Percentiles rank a stretch among this genome's conserved stretches.
These are phyloP conservation scores for Catocala nupta DNA, from an alignment of 2,888 invertebrate genomes.

Conservation along the genomic window DNA sequence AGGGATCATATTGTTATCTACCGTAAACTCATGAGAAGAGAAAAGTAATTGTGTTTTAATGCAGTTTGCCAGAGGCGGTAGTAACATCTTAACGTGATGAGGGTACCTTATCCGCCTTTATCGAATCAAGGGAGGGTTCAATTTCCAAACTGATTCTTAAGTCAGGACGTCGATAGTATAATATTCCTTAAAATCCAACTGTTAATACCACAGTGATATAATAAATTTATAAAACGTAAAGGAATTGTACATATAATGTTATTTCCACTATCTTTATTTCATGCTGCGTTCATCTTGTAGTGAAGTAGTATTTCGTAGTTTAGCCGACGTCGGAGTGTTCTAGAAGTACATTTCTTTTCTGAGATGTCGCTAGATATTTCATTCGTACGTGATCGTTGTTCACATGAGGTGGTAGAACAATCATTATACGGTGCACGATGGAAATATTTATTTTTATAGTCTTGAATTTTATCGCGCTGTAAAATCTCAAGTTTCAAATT, in stretches of 20 bases:
- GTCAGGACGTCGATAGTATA: too few relatives aligned
- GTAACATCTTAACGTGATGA: background rate
- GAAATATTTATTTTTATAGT: constrained; percentile 31
- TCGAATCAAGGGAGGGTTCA: background rate
- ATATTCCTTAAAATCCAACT: too few relatives aligned
- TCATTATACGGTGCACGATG: constrained; percentile 39
- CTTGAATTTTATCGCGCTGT: constrained; percentile 22
- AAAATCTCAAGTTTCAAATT: constrained; percentile 19
- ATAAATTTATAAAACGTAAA: constrained; percentile 15
- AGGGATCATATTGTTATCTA: constrained; percentile 1
- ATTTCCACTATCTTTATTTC: constrained; percentile 34
- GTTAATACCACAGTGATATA: too few relatives aligned
- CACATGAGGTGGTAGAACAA: constrained; percentile 50
- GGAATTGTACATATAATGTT: constrained; percentile 20
- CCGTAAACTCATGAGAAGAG: background rate
- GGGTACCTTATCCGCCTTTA: background rate
- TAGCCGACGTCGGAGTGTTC: constrained; percentile 54
- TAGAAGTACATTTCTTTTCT: constrained; percentile 57
- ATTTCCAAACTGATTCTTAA: too few relatives aligned
- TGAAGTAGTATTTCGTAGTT: constrained; percentile 51
- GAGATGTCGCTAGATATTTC: constrained; percentile 61
- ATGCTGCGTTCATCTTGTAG: constrained; percentile 33
- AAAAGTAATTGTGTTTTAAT: constrained; percentile 1
- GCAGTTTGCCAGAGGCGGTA: constrained; percentile 6
- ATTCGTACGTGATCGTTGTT: constrained; percentile 66